Conservation (phyloP, 2,888 invertebrate genomes). For the Nemoura dubitans region DNA sequence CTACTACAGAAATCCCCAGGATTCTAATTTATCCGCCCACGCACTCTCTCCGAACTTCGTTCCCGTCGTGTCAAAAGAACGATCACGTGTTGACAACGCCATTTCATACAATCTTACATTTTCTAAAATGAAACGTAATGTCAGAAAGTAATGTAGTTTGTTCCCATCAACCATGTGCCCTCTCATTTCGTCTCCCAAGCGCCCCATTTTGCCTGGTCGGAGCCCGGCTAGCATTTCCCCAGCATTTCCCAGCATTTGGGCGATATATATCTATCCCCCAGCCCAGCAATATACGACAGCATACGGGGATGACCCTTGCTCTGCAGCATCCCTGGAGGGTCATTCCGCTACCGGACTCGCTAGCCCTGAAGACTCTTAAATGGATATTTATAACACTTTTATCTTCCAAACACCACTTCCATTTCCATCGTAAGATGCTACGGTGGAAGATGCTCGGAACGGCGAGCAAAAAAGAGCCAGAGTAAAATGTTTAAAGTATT, state of each 20-base stretch:
- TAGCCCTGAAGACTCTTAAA: conserved; percentile 21
- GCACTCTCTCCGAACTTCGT: no score
- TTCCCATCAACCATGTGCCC: neutral
- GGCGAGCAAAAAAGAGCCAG: neutral
- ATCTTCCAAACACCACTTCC: conserved; percentile 30
- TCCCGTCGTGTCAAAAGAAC: neutral
- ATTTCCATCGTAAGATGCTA: conserved; percentile 16
- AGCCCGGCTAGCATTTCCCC: neutral
- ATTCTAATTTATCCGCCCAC: no score
- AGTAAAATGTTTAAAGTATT: conserved; percentile 18
- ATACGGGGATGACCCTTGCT: conserved; percentile 37
- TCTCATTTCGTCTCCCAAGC: neutral
- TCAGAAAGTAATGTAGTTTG: conserved; percentile 12
- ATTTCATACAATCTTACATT: neutral
- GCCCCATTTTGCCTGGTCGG: conserved; percentile 18
- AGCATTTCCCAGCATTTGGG: conserved; percentile 21
- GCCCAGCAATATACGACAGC: conserved; percentile 27
- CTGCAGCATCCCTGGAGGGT: conserved; percentile 32
- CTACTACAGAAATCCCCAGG: no score
- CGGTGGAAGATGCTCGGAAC: neutral
- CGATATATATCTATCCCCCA: conserved; percentile 31
- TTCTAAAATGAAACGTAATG: conserved; percentile 12
- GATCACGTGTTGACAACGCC: neutral
- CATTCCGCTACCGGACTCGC: conserved; percentile 28
- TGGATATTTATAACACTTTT: conserved; percentile 43